Evolutionary conservation across 2,113 vertebrate species (phyloP).

Genomic region (Prionailurus viverrinus): DNA sequence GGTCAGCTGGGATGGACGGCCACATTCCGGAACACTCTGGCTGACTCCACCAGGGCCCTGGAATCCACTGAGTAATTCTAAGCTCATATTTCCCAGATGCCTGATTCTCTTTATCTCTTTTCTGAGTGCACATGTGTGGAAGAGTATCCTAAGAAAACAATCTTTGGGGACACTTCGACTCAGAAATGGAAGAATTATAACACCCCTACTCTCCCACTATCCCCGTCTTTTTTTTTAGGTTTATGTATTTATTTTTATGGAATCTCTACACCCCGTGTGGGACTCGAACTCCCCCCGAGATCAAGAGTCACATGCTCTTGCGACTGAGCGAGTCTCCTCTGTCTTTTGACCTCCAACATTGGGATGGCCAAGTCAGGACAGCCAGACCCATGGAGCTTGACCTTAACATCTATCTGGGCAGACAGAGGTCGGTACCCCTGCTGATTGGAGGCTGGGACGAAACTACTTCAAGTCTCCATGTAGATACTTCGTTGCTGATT

Average conservation of each 20-base stretch:
- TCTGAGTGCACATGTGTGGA: neutral
- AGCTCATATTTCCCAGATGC: neutral
- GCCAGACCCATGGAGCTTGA: neutral
- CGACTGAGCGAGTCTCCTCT: neutral
- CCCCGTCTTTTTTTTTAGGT: neutral
- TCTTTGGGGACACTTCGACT: neutral
- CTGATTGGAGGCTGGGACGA: neutral
- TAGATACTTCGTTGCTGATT: neutral
- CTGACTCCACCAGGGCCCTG: neutral
- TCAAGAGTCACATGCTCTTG: neutral
- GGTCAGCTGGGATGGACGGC: neutral
- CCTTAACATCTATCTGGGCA: neutral
- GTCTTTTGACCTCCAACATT: neutral
- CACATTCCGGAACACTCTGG: neutral
- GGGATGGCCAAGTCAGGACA: neutral
- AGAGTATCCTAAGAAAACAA: neutral
- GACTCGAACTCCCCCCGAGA: neutral
- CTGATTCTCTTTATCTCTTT: neutral
- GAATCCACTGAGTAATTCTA: slow-evolving; percentile 43
- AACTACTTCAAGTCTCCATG: neutral
- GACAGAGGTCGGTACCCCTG: neutral
- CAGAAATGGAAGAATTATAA: neutral
- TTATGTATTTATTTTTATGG: neutral
- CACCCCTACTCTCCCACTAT: neutral
- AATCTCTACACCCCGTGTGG: neutral